Evolutionary conservation across 1,140 invertebrate genomes (phyloP).

Genomic region (Anagrus nilaparvatae): DNA sequence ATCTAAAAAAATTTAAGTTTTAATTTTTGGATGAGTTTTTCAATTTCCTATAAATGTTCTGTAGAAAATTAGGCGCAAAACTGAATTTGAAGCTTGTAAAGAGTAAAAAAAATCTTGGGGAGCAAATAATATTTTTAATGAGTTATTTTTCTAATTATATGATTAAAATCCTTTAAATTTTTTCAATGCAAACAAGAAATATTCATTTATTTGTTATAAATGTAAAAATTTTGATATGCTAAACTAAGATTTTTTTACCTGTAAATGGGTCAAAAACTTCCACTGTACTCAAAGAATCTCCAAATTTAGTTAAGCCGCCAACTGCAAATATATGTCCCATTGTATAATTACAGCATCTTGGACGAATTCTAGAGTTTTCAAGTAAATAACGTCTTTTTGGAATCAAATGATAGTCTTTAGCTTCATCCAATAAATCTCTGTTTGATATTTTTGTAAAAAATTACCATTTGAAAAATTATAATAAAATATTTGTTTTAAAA

Average conservation of each 20-base stretch:
- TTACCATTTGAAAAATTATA: background rate
- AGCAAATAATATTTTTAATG: too few species aligned
- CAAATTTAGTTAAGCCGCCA: slow-evolving; percentile 74
- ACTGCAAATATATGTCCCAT: slow-evolving; percentile 81
- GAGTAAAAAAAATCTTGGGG: too few species aligned
- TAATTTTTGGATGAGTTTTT: too few species aligned
- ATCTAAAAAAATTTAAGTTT: too few species aligned
- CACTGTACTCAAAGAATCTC: slow-evolving; percentile 78
- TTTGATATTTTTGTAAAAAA: slow-evolving; percentile 20
- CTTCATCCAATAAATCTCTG: slow-evolving; percentile 73
- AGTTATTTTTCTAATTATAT: too few species aligned
- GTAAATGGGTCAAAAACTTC: slow-evolving; percentile 73
- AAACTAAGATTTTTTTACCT: slow-evolving; percentile 19
- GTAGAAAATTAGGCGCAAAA: too few species aligned
- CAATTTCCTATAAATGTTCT: too few species aligned
- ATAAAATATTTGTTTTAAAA: slow-evolving; percentile 2
- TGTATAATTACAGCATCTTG: slow-evolving; percentile 63
- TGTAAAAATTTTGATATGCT: too few species aligned
- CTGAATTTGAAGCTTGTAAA: too few species aligned
- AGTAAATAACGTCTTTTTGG: slow-evolving; percentile 68
- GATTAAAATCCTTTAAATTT: too few species aligned
- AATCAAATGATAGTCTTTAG: slow-evolving; percentile 75
- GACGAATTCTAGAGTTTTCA: slow-evolving; percentile 65
- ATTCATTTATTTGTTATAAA: too few species aligned
- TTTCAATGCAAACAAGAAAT: too few species aligned